Evolutionary conservation across 2,888 invertebrate genomes (phyloP), one percentile per base, ranked within the genome.

Genomic region (Orthonychiurus folsomi): DNA sequence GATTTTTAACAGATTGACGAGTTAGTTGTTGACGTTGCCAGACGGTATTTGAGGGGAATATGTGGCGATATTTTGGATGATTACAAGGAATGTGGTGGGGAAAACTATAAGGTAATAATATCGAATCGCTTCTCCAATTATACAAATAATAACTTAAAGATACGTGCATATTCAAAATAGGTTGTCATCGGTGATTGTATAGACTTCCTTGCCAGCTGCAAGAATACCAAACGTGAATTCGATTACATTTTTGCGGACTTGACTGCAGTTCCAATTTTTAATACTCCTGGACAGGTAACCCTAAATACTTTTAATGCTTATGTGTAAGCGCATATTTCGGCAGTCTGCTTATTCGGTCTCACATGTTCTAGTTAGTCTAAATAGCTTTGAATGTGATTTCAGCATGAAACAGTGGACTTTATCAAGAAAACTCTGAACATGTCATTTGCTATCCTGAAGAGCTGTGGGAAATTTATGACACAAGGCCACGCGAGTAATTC

Each of bases 201-300:
- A 9, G 9, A 5, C 5, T 37, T 37, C 37, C 37, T 37, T 15
- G 15, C 37, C 37, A 37, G 15, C 5, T 37, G 37, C 37, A 37
- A 9, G 68, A 82, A 83, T 53, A 86, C 89, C 68, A 86, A 86
- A n/a, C 84, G 84, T 72, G 86, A 86, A 74, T 93, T 93, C 74
- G 94, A 94, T 80, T 93, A 87, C 75, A 86, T 94, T 28, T 93
- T 95, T 76, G 93, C 92, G 1, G 94, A 95, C 77, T 81, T 95
- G 67, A 94, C 94, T 0, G 94, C 94, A 76, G 89, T 93, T 71
- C 93, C 93, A 15, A 88, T 94, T 68, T 88, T 89, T 18, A 86
- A 87, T 71, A 82, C 85, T 0, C 87, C 87, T 0, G 86, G 87
- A 70, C 86, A 87, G 70, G 69, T 69, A 21, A 26, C 5, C 9